These are phyloP conservation scores for Apodemia hepburni DNA, from an alignment of 2,888 invertebrate genomes.

Conservation along the genomic window DNA sequence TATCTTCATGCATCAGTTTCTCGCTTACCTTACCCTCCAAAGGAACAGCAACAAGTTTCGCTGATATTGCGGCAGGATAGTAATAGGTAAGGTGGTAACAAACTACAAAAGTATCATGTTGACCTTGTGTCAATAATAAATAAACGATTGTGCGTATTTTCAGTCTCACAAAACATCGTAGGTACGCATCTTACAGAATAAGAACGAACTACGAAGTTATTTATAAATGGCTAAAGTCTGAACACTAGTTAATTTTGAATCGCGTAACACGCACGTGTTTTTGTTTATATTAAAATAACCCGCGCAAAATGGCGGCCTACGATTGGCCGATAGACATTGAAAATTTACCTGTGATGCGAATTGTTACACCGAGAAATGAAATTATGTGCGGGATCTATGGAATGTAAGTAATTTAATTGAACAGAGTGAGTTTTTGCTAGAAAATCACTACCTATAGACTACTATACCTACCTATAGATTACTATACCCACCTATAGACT, in stretches of 20 bases:
- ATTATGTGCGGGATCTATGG: conserved; percentile 57
- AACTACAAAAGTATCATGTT: neutral
- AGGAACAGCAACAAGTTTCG: no score
- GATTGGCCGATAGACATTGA: conserved; percentile 56
- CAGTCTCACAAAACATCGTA: neutral
- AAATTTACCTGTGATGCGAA: conserved; percentile 62
- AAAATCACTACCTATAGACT: no score
- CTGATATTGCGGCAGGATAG: no score
- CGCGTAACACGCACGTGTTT: conserved; percentile 23
- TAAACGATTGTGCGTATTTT: neutral
- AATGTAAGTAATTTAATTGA: conserved; percentile 46
- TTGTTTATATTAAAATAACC: conserved; percentile 12
- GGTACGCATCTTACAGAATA: conserved; percentile 4
- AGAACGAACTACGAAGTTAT: conserved; percentile 6
- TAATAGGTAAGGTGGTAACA: no score
- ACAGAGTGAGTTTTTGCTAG: neutral
- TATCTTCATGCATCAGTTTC: no score
- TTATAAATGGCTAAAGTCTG: conserved; percentile 8
- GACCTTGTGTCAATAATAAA: neutral
- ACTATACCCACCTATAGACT: no score
- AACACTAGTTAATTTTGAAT: conserved; percentile 27
- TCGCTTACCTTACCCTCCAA: no score
- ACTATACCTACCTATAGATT: no score
- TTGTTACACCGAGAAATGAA: conserved; percentile 54
- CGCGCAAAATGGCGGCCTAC: conserved; percentile 47